A percentile compares a stretch with the other conserved stretches of the same genome.
phyloP scores from a whole-genome alignment of 2,113 vertebrate species.

The Micronycteris hirsuta region DNA sequence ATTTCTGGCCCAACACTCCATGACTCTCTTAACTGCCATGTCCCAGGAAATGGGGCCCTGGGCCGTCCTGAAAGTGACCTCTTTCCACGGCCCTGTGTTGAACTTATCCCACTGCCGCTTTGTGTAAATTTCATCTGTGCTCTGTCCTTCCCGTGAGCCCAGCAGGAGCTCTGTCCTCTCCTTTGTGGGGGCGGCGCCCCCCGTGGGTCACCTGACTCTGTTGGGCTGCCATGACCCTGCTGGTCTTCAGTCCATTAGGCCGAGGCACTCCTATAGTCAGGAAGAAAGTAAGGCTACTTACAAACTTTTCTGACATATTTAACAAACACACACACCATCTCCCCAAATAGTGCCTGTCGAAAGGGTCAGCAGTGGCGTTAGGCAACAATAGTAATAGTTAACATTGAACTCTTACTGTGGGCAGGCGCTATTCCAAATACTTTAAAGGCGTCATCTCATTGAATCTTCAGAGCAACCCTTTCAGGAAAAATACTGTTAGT shows the following conservation, averaged over 20 bases:
- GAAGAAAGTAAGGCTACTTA: background rate
- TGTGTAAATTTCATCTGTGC: background rate
- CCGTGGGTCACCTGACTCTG: background rate
- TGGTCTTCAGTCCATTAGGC: background rate
- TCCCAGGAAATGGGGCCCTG: background rate
- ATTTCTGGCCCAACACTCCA: background rate
- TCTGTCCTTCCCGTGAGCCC: background rate
- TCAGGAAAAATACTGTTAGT: background rate
- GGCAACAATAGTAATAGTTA: background rate
- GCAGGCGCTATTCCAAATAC: background rate
- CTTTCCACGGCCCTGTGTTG: background rate
- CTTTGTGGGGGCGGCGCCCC: background rate
- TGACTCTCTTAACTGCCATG: background rate
- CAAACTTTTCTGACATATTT: background rate
- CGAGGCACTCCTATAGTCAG: background rate
- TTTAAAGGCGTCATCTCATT: background rate
- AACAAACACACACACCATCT: background rate
- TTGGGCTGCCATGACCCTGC: background rate
- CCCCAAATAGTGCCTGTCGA: background rate
- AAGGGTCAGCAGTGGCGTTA: background rate
- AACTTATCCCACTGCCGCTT: background rate
- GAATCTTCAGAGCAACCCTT: background rate
- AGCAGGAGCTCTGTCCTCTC: background rate
- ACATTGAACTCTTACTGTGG: background rate
- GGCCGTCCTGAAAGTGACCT: background rate